Percentiles rank a stretch among this genome's conserved stretches.
Evolutionary conservation across 2,888 invertebrate species (phyloP).

Genomic region (Dynastes grantii): DNA sequence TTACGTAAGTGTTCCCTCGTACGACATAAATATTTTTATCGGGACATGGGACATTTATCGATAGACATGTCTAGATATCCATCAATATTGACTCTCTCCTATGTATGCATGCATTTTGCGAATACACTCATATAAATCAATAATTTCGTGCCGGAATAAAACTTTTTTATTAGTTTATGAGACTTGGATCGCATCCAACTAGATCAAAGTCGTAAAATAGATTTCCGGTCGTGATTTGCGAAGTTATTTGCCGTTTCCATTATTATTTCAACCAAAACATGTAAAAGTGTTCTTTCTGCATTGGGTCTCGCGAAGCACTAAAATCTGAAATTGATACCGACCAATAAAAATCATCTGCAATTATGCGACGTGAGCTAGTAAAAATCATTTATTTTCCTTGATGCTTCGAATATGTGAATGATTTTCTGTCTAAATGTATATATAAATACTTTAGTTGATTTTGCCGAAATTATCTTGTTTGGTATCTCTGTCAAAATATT

Average conservation of each 20-base stretch:
- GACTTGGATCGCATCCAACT: conserved; percentile 39
- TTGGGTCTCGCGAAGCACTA: too few relatives aligned
- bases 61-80: not conserved
- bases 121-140: conserved; percentile 16
- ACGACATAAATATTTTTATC: conserved; percentile 22
- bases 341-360: too few relatives aligned
- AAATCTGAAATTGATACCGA: too few relatives aligned
- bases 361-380: too few relatives aligned
- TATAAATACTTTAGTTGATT: too few relatives aligned
- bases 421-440: too few relatives aligned
- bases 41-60: conserved; percentile 15
- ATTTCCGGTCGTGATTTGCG: conserved; percentile 40
- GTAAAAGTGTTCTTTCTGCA: too few relatives aligned
- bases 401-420: too few relatives aligned
- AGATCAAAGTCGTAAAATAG: conserved; percentile 24
- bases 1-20: conserved; percentile 3
- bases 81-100: not conserved
- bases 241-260: conserved; percentile 25
- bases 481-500: too few relatives aligned
- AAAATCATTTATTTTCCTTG: too few relatives aligned
- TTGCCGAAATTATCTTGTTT: too few relatives aligned
- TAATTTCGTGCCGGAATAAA: conserved; percentile 40
- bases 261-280: not conserved
- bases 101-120: not conserved
- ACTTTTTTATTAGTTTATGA: conserved; percentile 31